Percentiles rank a stretch among this genome's conserved stretches.
These are phyloP conservation scores for Furnarius figulus DNA, from an alignment of 2,113 vertebrate species.

Conservation along the genomic window DNA sequence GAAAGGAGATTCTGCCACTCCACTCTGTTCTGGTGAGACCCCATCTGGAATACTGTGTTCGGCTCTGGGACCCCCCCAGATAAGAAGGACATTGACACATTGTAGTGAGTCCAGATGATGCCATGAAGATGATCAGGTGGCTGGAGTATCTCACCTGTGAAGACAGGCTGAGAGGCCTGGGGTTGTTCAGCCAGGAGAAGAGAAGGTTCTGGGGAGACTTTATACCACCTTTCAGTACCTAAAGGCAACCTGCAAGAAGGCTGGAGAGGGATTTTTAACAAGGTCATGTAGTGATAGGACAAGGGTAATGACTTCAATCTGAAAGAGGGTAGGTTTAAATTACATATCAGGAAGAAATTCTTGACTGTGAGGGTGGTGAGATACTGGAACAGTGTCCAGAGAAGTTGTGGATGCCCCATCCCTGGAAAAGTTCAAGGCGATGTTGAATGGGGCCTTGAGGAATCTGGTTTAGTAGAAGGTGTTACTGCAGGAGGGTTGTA, in stretches of 20 bases:
- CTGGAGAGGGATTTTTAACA: background rate
- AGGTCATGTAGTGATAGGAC: background rate
- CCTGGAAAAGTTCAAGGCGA: background rate
- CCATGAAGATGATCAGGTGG: background rate
- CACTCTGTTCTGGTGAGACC: background rate
- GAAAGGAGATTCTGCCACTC: background rate
- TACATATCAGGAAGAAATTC: background rate
- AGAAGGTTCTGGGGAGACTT: background rate
- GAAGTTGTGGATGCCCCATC: background rate
- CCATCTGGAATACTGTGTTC: background rate
- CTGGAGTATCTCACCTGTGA: accelerated
- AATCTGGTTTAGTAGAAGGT: background rate
- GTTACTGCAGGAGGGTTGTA: background rate
- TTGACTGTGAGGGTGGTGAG: background rate
- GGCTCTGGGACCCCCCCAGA: accelerated
- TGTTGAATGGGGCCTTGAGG: background rate
- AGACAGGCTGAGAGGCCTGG: background rate
- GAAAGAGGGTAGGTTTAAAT: background rate
- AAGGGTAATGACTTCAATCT: background rate
- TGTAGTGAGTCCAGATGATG: background rate
- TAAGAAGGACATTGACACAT: background rate
- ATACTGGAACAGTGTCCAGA: background rate
- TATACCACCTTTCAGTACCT: background rate
- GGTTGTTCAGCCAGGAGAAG: background rate
- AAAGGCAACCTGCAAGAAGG: background rate